Percentiles rank a stretch among this genome's conserved stretches.
Evolutionary conservation across 1,140 invertebrate genomes (phyloP).

Genomic region (Bombus turneri): DNA sequence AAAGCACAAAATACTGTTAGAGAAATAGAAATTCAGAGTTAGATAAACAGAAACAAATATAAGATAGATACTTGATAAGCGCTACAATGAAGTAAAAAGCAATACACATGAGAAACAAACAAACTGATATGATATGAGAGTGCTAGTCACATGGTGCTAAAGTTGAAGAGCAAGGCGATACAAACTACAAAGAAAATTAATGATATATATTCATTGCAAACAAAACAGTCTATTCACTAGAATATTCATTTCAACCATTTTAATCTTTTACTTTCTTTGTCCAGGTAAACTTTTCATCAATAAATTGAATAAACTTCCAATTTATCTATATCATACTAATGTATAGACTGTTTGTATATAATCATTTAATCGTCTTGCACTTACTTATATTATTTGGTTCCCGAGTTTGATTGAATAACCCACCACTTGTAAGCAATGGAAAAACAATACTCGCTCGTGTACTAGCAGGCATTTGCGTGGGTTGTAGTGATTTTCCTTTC

Average conservation of each 20-base stretch:
- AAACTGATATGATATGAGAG: neutral
- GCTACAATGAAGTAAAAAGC: conserved; percentile 14
- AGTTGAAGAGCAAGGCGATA: conserved; percentile 25
- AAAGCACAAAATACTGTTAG: neutral
- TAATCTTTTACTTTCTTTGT: neutral
- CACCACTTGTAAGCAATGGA: conserved; percentile 85
- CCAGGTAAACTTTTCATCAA: too few relatives aligned
- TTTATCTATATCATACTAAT: neutral
- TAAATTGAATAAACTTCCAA: neutral
- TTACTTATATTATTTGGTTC: conserved; percentile 80
- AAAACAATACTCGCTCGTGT: conserved; percentile 90
- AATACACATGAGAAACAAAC: conserved; percentile 17
- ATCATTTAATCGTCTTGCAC: conserved; percentile 58
- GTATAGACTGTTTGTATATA: conserved; percentile 34
- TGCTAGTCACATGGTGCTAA: neutral
- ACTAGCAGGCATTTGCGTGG: conserved; percentile 86
- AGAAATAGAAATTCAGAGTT: neutral
- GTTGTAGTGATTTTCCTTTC: conserved; percentile 83
- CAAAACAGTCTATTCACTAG: conserved; percentile 22
- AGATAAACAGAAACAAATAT: conserved; percentile 21
- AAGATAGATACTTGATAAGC: neutral
- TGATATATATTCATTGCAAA: neutral
- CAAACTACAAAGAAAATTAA: conserved; percentile 3
- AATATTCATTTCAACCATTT: neutral
- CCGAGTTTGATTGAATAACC: conserved; percentile 80